phyloP scores from a whole-genome alignment of 2,888 invertebrate genomes.

The Spodoptera exigua region DNA sequence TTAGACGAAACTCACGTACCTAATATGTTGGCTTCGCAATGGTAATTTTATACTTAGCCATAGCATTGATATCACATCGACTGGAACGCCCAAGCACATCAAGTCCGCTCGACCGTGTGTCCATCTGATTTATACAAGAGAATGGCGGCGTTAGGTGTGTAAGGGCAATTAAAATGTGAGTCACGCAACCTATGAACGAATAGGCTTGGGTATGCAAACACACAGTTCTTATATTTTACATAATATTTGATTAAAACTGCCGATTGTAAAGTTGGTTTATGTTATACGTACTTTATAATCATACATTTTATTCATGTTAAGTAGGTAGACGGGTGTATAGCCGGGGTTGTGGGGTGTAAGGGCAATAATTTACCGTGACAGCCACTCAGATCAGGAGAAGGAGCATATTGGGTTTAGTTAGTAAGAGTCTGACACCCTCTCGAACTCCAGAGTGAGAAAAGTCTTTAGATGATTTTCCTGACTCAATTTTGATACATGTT shows the following conservation, averaged over 20 bases:
- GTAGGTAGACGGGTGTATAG: too few relatives aligned
- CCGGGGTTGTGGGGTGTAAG: too few relatives aligned
- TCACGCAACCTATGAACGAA: slow-evolving; percentile 28
- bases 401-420: too few relatives aligned
- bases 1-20: not conserved
- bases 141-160: slow-evolving; percentile 13
- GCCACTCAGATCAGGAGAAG: too few relatives aligned
- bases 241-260: slow-evolving; percentile 16
- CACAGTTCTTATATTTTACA: slow-evolving; percentile 28
- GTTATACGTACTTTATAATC: not conserved
- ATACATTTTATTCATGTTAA: too few relatives aligned
- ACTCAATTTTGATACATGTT: too few relatives aligned
- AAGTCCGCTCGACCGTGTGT: slow-evolving; percentile 21
- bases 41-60: slow-evolving; percentile 11
- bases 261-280: slow-evolving; percentile 13
- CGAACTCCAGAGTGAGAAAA: too few relatives aligned
- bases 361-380: too few relatives aligned
- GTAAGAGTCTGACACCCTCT: too few relatives aligned
- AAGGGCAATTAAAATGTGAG: slow-evolving; percentile 26
- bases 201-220: slow-evolving; percentile 22
- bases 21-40: slow-evolving; percentile 3
- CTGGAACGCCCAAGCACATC: slow-evolving; percentile 23
- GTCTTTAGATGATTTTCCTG: too few relatives aligned
- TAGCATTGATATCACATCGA: slow-evolving; percentile 39
- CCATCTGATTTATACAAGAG: slow-evolving; percentile 22